A percentile compares a stretch with the other conserved stretches of the same genome.
Evolutionary conservation across 2,797 vertebrate genomes (phyloP).

Genomic region (Eleutherodactylus coqui): DNA sequence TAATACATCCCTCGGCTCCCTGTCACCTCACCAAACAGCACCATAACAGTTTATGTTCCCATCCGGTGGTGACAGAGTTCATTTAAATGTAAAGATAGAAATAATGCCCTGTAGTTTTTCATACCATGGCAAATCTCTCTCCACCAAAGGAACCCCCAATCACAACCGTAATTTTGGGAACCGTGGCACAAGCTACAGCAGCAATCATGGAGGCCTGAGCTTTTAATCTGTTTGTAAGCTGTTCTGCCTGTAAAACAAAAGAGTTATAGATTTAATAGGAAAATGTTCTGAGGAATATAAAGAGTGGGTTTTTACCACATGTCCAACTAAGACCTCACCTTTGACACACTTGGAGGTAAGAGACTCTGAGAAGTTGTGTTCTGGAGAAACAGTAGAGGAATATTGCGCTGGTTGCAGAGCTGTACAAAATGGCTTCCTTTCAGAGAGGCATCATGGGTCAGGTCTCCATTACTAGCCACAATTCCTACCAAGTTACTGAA

Average conservation of each 20-base stretch:
- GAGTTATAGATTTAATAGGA: too few species aligned
- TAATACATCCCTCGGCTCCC: too few species aligned
- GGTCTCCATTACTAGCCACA: conserved; percentile 83
- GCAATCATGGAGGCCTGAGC: conserved; percentile 88
- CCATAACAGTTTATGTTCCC: too few species aligned
- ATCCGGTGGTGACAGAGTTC: too few species aligned
- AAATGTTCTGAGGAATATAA: not conserved
- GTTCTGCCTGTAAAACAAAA: conserved; percentile 76
- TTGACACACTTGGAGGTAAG: conserved; percentile 67
- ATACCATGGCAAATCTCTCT: conserved; percentile 84
- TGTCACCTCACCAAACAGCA: too few species aligned
- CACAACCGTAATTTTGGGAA: conserved; percentile 86
- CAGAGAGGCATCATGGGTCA: conserved; percentile 79
- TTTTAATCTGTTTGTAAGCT: conserved; percentile 79
- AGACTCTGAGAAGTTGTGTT: conserved; percentile 76
- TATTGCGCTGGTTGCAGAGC: conserved; percentile 81
- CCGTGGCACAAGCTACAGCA: conserved; percentile 82
- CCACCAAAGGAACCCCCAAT: conserved; percentile 84
- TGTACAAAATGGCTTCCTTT: conserved; percentile 88
- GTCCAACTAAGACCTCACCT: conserved; percentile 71
- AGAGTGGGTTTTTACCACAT: too few species aligned
- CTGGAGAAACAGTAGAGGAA: conserved; percentile 86
- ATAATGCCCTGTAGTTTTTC: not conserved
- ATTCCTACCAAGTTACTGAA: conserved; percentile 81
- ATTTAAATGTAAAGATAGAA: not conserved